Percentiles rank a stretch among this genome's conserved stretches.
Evolutionary conservation across 2,113 vertebrate genomes (phyloP).

Genomic region (Stigmatopora argus): DNA sequence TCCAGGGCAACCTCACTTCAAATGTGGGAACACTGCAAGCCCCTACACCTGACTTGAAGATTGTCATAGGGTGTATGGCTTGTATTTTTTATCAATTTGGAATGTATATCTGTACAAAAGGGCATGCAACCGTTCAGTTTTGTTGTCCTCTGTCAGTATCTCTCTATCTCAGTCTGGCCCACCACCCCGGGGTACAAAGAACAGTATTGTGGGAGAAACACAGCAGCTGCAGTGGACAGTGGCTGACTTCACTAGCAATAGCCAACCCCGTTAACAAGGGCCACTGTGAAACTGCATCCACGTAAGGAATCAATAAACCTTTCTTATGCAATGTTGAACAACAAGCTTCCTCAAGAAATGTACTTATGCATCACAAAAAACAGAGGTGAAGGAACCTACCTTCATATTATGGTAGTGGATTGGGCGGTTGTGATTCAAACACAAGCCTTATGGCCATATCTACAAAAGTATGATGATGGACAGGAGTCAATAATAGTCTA

Average conservation of each 20-base stretch:
- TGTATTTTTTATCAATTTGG: slow-evolving; percentile 10
- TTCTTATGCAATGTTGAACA: slow-evolving; percentile 48
- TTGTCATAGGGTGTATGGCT: background rate
- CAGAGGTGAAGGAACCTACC: background rate
- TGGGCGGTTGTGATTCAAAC: slow-evolving; percentile 25
- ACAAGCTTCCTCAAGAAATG: slow-evolving; percentile 32
- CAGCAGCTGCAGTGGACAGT: slow-evolving; percentile 69
- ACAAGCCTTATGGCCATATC: background rate
- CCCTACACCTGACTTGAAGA: slow-evolving; percentile 14
- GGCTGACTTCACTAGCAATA: slow-evolving; percentile 60
- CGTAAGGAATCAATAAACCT: slow-evolving; percentile 58
- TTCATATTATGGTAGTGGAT: background rate
- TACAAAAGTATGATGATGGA: background rate
- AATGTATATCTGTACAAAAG: slow-evolving; percentile 31
- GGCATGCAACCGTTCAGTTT: slow-evolving; percentile 39
- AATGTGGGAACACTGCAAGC: slow-evolving; percentile 21
- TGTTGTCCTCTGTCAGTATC: slow-evolving; percentile 37
- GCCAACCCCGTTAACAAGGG: slow-evolving; percentile 56
- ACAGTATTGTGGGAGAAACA: slow-evolving; percentile 61
- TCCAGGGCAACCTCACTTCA: slow-evolving; percentile 15
- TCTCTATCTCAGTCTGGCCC: slow-evolving; percentile 44
- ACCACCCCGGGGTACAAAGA: slow-evolving; percentile 51
- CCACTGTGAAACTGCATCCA: slow-evolving; percentile 49
- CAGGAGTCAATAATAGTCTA: background rate
- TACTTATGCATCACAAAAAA: background rate